Conservation (phyloP, 2,797 vertebrate species). For the Chaetodon trifasciatus region DNA sequence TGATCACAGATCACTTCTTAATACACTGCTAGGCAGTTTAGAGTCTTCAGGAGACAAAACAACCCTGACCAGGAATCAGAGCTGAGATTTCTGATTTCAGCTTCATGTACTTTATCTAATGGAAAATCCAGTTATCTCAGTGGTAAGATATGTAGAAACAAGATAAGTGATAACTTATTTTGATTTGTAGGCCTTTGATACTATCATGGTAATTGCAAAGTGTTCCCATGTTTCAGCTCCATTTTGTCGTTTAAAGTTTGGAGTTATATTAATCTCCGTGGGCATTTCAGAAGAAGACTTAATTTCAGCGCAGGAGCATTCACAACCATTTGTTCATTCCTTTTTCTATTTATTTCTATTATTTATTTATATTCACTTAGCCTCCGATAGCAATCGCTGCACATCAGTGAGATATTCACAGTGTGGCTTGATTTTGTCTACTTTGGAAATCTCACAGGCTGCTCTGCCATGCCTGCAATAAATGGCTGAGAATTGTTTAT, state of each 20-base stretch:
- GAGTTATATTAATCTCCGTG: background rate
- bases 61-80: background rate
- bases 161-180: background rate
- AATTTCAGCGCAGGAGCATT: background rate
- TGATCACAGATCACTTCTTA: too few relatives aligned
- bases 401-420: constrained; percentile 13
- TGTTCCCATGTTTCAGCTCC: background rate
- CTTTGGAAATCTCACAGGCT: constrained; percentile 1
- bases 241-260: background rate
- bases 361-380: background rate
- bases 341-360: too few relatives aligned
- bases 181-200: background rate
- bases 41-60: too few relatives aligned
- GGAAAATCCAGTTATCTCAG: background rate
- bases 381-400: constrained; percentile 16
- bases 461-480: constrained; percentile 17
- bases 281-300: background rate
- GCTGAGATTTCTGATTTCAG: background rate
- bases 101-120: background rate
- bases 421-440: constrained; percentile 9
- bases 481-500: constrained; percentile 17
- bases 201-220: background rate
- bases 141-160: background rate
- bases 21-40: too few relatives aligned
- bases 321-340: background rate